A percentile compares a stretch with the other conserved stretches of the same genome.
phyloP scores from a whole-genome alignment of 1,140 invertebrate species.

The Diplogasteroides magnus region DNA sequence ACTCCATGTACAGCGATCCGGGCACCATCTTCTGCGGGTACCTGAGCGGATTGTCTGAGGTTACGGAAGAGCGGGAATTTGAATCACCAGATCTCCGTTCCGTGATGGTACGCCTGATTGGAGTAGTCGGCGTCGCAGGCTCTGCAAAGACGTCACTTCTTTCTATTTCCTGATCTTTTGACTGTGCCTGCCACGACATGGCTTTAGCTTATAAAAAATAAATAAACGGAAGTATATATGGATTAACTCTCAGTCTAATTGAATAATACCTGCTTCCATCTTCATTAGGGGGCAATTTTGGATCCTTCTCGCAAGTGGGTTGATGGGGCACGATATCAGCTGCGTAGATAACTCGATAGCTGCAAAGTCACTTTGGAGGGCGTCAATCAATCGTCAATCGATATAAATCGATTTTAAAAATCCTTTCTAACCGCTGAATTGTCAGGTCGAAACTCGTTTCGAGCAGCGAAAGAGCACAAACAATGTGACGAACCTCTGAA shows the following conservation, averaged over 20 bases:
- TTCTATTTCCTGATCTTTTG: too few species aligned
- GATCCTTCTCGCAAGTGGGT: slow-evolving; percentile 16
- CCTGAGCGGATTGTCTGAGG: slow-evolving; percentile 7
- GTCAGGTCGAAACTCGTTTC: too few species aligned
- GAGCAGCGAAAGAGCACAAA: too few species aligned
- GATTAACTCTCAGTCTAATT: too few species aligned
- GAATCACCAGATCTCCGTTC: slow-evolving; percentile 30
- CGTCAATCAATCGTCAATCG: too few species aligned
- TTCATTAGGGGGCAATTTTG: background rate
- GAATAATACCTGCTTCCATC: background rate
- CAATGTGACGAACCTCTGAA: background rate
- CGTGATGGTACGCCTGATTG: slow-evolving; percentile 31
- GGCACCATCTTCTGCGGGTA: slow-evolving; percentile 24
- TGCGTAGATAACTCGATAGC: slow-evolving; percentile 3
- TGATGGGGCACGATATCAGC: slow-evolving; percentile 6
- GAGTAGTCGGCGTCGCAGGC: slow-evolving; percentile 20
- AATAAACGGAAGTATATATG: too few species aligned
- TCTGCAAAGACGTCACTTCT: slow-evolving; percentile 6
- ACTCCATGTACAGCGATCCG: slow-evolving; percentile 23
- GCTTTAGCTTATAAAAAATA: too few species aligned
- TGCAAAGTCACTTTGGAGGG: too few species aligned
- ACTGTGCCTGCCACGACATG: too few species aligned
- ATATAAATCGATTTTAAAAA: too few species aligned
- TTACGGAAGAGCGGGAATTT: too few species aligned
- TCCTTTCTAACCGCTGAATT: too few species aligned